A percentile compares a stretch with the other conserved stretches of the same genome.
These are phyloP conservation scores for Autographa gamma DNA, from an alignment of 2,888 invertebrate species.

Conservation along the genomic window DNA sequence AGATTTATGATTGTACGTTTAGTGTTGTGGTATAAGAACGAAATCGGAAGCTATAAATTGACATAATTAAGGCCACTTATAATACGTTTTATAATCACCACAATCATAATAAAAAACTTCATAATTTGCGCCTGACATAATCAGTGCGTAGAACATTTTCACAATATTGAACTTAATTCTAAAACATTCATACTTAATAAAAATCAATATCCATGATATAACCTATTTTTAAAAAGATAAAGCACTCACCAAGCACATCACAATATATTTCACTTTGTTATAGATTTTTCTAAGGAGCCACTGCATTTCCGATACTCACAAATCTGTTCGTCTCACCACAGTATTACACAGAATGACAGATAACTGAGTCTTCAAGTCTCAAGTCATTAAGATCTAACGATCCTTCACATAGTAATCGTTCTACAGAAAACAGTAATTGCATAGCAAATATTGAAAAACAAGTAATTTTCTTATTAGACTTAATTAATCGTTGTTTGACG, in stretches of 20 bases:
- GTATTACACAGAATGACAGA: conserved; percentile 38
- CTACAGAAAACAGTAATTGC: conserved; percentile 41
- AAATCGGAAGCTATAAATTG: conserved; percentile 46
- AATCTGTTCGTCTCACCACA: conserved; percentile 34
- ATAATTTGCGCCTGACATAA: too few relatives aligned
- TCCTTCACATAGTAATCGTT: conserved; percentile 33
- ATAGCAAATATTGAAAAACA: conserved; percentile 46
- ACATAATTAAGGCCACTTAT: conserved; percentile 18
- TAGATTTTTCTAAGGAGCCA: conserved; percentile 40
- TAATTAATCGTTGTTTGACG: conserved; percentile 20
- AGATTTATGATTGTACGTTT: conserved; percentile 31
- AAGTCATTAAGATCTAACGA: conserved; percentile 47
- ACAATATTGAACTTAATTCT: too few relatives aligned
- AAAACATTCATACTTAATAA: not conserved
- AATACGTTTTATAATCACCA: not conserved
- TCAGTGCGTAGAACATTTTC: too few relatives aligned
- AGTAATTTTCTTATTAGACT: conserved; percentile 31
- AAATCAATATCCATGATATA: not conserved
- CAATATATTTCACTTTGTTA: conserved; percentile 49
- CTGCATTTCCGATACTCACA: conserved; percentile 42
- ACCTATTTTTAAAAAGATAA: not conserved
- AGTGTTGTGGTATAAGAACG: not conserved
- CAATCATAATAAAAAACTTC: too few relatives aligned
- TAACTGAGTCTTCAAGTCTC: conserved; percentile 40
- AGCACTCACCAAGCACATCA: conserved; percentile 45